These are phyloP conservation scores for Aphidius ervi DNA, from an alignment of 1,140 invertebrate species.

Conservation along the genomic window DNA sequence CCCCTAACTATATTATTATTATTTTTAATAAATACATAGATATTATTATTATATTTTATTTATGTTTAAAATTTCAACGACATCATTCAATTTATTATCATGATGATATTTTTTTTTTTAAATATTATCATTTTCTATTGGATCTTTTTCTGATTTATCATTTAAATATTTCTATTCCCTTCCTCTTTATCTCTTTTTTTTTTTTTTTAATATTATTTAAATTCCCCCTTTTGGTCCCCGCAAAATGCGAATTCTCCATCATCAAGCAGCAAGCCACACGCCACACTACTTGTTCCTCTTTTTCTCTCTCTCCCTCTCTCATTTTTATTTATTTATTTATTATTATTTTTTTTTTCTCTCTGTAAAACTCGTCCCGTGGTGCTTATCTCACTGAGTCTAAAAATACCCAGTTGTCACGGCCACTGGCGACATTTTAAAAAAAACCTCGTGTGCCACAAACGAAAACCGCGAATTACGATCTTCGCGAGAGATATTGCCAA, in stretches of 20 bases:
- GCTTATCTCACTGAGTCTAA: constrained; percentile 50
- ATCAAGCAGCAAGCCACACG: constrained; percentile 1
- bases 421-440: constrained; percentile 51
- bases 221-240: background rate
- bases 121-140: background rate
- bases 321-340: constrained; percentile 8
- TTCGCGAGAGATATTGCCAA: too few relatives aligned
- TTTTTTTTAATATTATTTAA: background rate
- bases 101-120: background rate
- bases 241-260: constrained; percentile 1
- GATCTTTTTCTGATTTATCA: constrained; percentile 8
- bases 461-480: background rate
- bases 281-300: constrained; percentile 14
- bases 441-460: constrained; percentile 13
- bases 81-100: constrained; percentile 13
- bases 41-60: too few relatives aligned
- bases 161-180: background rate
- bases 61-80: background rate
- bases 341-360: too few relatives aligned
- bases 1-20: constrained; percentile 13
- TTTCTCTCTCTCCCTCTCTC: constrained; percentile 8
- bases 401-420: constrained; percentile 52
- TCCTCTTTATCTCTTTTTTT: too few relatives aligned
- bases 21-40: constrained; percentile 18
- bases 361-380: constrained; percentile 5